A percentile compares a stretch with the other conserved stretches of the same genome.
Conservation (phyloP, 2,888 invertebrate genomes). For the Hirtodrosophila alboralis region DNA sequence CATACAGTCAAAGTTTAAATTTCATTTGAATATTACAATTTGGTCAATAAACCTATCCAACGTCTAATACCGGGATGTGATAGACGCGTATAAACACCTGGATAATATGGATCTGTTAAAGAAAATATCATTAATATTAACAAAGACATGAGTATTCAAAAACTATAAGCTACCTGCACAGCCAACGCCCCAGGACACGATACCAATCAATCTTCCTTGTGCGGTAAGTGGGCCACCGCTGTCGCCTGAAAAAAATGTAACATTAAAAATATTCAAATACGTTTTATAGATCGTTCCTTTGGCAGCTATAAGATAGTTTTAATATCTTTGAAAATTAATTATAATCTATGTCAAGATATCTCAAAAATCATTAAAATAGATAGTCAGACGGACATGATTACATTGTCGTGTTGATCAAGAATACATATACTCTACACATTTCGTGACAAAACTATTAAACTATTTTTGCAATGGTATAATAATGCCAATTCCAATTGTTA, state of each 20-base stretch:
- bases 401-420: no score
- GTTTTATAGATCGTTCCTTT: no score
- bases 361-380: no score
- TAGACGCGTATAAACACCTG: constrained; percentile 81
- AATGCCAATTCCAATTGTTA: no score
- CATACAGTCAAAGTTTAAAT: constrained; percentile 1
- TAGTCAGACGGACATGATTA: no score
- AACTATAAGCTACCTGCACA: constrained; percentile 63
- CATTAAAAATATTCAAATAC: background rate
- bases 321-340: no score
- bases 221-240: constrained; percentile 81
- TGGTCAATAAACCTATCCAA: constrained; percentile 78
- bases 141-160: no score
- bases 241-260: constrained; percentile 59
- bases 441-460: no score
- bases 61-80: constrained; percentile 77
- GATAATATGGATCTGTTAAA: constrained; percentile 79
- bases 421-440: no score
- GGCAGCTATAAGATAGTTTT: no score
- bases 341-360: no score
- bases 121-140: background rate
- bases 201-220: constrained; percentile 74
- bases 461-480: no score
- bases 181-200: constrained; percentile 83
- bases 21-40: constrained; percentile 64